Evolutionary conservation across 2,888 invertebrate species (phyloP), one percentile per base, ranked within the genome.

Genomic region (Cephus sareptanus): DNA sequence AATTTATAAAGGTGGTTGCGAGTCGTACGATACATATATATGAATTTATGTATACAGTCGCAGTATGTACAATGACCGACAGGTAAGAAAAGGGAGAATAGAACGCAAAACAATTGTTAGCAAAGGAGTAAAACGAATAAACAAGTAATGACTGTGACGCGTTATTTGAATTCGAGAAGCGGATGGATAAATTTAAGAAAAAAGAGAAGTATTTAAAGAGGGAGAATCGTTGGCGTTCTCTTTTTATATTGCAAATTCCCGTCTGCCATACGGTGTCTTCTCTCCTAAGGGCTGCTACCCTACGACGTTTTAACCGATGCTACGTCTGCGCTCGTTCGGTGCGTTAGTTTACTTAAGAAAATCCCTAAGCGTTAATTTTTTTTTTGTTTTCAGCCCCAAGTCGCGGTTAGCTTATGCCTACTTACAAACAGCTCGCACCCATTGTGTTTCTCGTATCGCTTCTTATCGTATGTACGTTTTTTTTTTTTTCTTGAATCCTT

Each of bases 401-500:
- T 79, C 77, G 77, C 77, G 70, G 31, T 34, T 75, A 79, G 75
- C 76, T 74, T 56, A 56, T 56, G 23, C 56, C 56, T 56, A 56
- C 23, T 15, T 56, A 56, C 23, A 56, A 23, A 23, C 9, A 15
- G 2, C 23, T 56, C 56, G 40, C 40, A 40, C 40, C 56, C 56
- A 56, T 15, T 76, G 70, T 34, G 34, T 70, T 81, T 81, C 80
- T 83, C 71, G 31, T 71, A 71, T 71, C 71, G 80, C 80, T 76
- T 81, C 79, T 31, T 71, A 71, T 71, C 71, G 71, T 71, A 71
- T 71, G 34, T 71, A 34, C 31, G 71, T 31, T 70, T 12, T 70
- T 71, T 31, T 31, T n/a, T 71, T 71, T 11, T 71, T 70, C 15
- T 56, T 56, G 56, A 23, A 56, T 56, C 56, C 33, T 71, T 71